Evolutionary conservation across 2,113 vertebrate species (phyloP).

Genomic region (Apeltes quadracus): DNA sequence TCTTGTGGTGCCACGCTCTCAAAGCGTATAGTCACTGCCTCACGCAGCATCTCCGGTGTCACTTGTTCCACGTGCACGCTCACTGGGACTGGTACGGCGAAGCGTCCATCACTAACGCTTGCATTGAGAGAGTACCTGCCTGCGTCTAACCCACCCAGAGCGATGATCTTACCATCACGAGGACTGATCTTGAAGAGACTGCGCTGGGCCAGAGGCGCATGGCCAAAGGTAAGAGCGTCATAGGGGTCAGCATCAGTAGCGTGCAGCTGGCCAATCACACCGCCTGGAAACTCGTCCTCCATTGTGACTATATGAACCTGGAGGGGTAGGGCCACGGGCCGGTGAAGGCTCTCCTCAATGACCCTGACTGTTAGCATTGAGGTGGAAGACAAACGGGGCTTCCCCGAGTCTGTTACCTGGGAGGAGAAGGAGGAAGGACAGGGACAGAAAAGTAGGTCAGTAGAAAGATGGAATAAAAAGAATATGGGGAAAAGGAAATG

Average conservation of each 20-base stretch:
- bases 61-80: conserved; percentile 90
- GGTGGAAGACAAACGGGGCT: conserved; percentile 86
- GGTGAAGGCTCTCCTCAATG: conserved; percentile 95
- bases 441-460: not conserved
- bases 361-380: conserved; percentile 87
- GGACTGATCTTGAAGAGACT: conserved; percentile 95
- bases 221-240: conserved; percentile 89
- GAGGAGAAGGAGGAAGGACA: not conserved
- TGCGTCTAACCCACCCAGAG: conserved; percentile 90
- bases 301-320: conserved; percentile 95
- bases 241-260: conserved; percentile 96
- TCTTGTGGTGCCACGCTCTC: conserved; percentile 91
- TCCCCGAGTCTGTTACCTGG: conserved; percentile 92
- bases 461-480: not conserved
- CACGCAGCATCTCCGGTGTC: conserved; percentile 88
- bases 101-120: conserved; percentile 94
- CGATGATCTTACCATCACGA: conserved; percentile 93
- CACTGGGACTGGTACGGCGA: conserved; percentile 90
- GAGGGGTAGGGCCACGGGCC: conserved; percentile 89
- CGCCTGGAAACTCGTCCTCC: conserved; percentile 98
- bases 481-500: not conserved
- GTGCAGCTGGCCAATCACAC: conserved; percentile 96
- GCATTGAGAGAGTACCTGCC: conserved; percentile 92
- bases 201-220: conserved; percentile 88
- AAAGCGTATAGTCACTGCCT: conserved; percentile 93